These are phyloP conservation scores for Chymomyza amoena DNA, from an alignment of 2,888 invertebrate genomes.

Conservation along the genomic window DNA sequence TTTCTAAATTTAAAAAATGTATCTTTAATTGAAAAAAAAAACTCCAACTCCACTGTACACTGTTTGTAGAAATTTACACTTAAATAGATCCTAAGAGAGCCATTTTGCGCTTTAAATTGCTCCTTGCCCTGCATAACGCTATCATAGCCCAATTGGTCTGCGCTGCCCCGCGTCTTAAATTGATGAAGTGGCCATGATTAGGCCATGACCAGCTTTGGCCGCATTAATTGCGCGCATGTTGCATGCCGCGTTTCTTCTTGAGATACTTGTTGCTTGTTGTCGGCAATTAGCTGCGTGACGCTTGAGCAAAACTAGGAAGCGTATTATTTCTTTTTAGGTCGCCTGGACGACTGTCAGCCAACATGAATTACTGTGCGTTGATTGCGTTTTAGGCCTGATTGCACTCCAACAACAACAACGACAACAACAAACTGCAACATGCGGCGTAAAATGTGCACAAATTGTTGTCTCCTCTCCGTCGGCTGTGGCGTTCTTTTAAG, in stretches of 20 bases:
- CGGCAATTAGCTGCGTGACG: slow-evolving; percentile 58
- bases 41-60: no score
- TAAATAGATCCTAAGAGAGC: background rate
- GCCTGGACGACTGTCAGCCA: slow-evolving; percentile 50
- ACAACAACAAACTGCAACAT: slow-evolving; percentile 18
- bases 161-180: slow-evolving; percentile 38
- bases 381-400: slow-evolving; percentile 72
- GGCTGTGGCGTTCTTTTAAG: slow-evolving; percentile 37
- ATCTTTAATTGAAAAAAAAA: no score
- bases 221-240: slow-evolving; percentile 50
- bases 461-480: slow-evolving; percentile 46
- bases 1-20: no score
- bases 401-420: slow-evolving; percentile 24
- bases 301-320: slow-evolving; percentile 30
- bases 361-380: slow-evolving; percentile 72
- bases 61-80: no score
- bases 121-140: background rate
- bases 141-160: background rate
- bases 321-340: slow-evolving; percentile 24
- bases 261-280: background rate
- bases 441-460: slow-evolving; percentile 42
- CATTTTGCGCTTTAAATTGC: background rate
- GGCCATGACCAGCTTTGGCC: slow-evolving; percentile 14
- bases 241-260: background rate
- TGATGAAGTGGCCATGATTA: slow-evolving; percentile 40